Conservation (phyloP, 2,113 vertebrate species). For the Lonchura striata region DNA sequence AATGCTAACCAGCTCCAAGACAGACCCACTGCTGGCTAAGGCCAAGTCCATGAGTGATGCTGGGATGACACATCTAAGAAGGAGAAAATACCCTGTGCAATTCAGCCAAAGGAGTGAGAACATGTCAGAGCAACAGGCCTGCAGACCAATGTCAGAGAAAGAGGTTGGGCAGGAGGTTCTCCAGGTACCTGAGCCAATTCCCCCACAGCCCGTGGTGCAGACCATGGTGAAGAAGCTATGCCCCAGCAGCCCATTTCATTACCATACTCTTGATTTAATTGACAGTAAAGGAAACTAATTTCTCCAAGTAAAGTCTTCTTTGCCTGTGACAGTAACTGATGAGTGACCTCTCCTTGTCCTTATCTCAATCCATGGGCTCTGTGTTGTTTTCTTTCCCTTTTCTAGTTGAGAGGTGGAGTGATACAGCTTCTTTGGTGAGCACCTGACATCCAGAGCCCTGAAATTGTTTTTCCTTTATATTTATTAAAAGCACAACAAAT, state of each 20-base stretch:
- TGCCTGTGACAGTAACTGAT: background rate
- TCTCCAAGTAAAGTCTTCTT: background rate
- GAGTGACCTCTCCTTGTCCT: background rate
- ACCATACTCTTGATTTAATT: background rate
- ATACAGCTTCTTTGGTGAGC: background rate
- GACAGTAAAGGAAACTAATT: background rate
- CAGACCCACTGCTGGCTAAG: background rate
- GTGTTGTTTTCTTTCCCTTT: background rate
- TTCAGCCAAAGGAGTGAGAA: background rate
- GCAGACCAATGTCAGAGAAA: background rate
- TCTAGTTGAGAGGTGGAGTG: background rate
- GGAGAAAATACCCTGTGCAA: background rate
- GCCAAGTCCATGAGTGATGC: accelerated
- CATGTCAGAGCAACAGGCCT: background rate
- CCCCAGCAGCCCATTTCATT: background rate
- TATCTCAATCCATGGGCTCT: background rate
- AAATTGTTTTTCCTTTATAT: background rate
- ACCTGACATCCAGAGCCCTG: background rate
- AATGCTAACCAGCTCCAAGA: background rate
- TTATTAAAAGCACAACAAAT: background rate
- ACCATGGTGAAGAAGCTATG: background rate
- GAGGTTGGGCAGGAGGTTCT: background rate
- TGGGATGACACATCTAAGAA: background rate
- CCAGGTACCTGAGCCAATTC: accelerated
- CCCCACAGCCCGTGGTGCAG: accelerated